phyloP scores from a whole-genome alignment of 53 echinoderm and acorn worm species.

The Zoroaster sp. region DNA sequence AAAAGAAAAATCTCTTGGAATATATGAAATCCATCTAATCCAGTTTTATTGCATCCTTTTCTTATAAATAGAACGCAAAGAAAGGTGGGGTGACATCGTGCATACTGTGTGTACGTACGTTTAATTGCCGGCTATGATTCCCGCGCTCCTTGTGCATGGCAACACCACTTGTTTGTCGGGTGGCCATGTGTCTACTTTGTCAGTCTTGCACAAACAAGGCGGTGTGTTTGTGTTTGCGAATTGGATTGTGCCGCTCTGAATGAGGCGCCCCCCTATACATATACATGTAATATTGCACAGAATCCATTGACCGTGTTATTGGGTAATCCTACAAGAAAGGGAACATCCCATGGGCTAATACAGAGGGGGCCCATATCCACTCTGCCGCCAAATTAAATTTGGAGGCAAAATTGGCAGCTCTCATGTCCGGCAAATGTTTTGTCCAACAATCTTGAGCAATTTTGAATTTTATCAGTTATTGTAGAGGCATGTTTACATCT shows the following conservation, averaged over 20 bases:
- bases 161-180: slow-evolving; percentile 5
- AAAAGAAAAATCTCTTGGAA: too few relatives aligned
- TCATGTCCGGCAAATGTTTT: slow-evolving; percentile 1
- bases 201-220: slow-evolving; percentile 11
- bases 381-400: slow-evolving; percentile 15
- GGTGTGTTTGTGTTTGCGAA: slow-evolving; percentile 13
- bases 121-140: not conserved
- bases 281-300: not conserved
- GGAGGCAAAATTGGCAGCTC: not conserved
- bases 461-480: not conserved
- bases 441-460: not conserved
- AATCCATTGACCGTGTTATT: slow-evolving; percentile 44
- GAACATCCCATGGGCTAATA: not conserved
- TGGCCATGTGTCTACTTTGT: not conserved
- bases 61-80: not conserved
- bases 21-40: too few relatives aligned
- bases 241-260: slow-evolving; percentile 23
- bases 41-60: not conserved
- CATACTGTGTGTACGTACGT: too few relatives aligned
- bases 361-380: not conserved
- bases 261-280: not conserved
- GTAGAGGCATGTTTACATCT: too few relatives aligned
- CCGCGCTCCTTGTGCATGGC: not conserved
- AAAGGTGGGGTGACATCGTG: not conserved
- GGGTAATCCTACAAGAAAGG: slow-evolving; percentile 5